Evolutionary conservation across 2,888 invertebrate species (phyloP), one percentile per base, ranked within the genome.

Genomic region (Drosophila affinis): DNA sequence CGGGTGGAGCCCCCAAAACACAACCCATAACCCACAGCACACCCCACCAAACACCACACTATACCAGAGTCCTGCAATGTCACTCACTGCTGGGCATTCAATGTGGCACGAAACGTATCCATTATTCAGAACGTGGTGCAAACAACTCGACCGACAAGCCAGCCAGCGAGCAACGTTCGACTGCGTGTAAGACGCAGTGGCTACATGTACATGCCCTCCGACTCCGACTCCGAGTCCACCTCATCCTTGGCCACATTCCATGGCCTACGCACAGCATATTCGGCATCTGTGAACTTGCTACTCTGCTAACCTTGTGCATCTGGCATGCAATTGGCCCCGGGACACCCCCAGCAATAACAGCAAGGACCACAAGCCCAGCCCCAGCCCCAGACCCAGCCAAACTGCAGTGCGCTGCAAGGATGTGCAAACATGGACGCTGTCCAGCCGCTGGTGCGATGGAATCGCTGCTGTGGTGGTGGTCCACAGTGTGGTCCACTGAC

Each of bases 91-190:
- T 82, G 71, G 80, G 65, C 81, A 84, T 84, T 81, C 84, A 78
- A 81, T 78, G 79, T 81, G 81, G 61, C 88, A 76, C 76, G 78
- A 73, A 80, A 86, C 83, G 71, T 75, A 88, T 88, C 83, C 83
- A 83, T 83, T 83, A 83, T 83, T 83, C 88, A 83, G 81, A 75
- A 78, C 83, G 83, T 86, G 83, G 75, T 78, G 86, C 83, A 83
- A 83, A 83, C 88, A 86, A 78, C 72, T 79, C 78, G 76, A 76
- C 78, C 84, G 70, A 77, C 81, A 81, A 75, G 64, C 64, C 83
- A 77, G 71, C 24, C 21, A 21, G 21, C 21, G 3, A 24, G 24
- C 88, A 71, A 68, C 71, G 58, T 60, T 64, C 56, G 45, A 21
- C 60, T 75, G 74, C 72, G 72, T 83, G 76, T 75, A 88, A 83